Conservation (phyloP, 2,113 vertebrate genomes). For the Protobothrops mucrosquamatus region DNA sequence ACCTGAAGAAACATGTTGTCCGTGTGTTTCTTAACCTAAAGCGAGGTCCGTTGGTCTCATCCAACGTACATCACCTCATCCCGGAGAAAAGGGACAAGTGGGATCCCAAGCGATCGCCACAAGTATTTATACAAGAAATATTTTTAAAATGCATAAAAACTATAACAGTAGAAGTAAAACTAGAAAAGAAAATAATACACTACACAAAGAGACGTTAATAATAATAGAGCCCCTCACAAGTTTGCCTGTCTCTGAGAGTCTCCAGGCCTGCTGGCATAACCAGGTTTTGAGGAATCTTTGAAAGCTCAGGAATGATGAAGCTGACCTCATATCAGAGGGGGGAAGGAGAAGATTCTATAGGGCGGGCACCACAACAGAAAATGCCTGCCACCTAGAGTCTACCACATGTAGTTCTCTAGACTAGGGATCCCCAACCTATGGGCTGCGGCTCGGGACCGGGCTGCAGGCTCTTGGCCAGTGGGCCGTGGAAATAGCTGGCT, state of each 20-base stretch:
- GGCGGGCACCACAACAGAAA: neutral
- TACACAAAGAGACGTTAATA: neutral
- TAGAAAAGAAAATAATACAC: neutral
- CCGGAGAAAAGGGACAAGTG: no score
- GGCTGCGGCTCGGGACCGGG: no score
- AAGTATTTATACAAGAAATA: neutral
- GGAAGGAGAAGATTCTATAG: neutral
- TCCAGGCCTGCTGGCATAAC: neutral
- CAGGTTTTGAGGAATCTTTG: neutral
- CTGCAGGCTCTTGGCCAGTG: no score
- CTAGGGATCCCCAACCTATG: no score
- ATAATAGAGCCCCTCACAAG: neutral
- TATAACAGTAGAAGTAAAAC: neutral
- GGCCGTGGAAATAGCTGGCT: no score
- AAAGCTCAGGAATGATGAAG: neutral
- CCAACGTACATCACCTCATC: no score
- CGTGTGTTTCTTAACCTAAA: no score
- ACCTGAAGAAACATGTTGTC: no score
- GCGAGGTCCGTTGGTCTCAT: no score
- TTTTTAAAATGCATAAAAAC: neutral
- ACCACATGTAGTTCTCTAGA: neutral
- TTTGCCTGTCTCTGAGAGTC: neutral
- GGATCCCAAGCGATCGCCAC: no score
- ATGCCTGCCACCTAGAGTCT: neutral
- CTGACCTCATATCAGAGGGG: neutral